Evolutionary conservation across 2,888 invertebrate genomes (phyloP).

Genomic region (Drosophila neutralis): DNA sequence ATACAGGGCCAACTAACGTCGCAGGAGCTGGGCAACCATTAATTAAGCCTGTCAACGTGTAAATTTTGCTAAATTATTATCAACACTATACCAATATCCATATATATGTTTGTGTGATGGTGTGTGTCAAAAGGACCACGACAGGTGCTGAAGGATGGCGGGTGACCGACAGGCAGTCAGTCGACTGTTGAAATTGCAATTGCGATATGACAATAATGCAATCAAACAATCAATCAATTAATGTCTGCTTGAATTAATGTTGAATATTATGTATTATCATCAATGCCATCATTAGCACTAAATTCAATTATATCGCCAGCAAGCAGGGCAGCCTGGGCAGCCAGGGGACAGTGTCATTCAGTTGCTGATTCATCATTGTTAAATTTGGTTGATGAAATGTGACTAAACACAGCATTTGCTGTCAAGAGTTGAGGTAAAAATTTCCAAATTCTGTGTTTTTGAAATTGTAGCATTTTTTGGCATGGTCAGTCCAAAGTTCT

Average conservation of each 20-base stretch:
- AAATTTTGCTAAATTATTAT: constrained; percentile 75
- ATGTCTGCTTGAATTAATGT: constrained; percentile 74
- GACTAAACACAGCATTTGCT: constrained; percentile 11
- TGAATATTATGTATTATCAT: constrained; percentile 73
- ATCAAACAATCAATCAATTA: constrained; percentile 81
- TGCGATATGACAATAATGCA: constrained; percentile 79
- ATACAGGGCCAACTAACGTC: constrained; percentile 5
- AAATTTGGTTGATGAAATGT: constrained; percentile 11
- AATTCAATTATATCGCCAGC: constrained; percentile 67
- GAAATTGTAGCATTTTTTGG: not conserved
- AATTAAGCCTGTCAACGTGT: constrained; percentile 74
- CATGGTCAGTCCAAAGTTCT: constrained; percentile 15
- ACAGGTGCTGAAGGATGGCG: constrained; percentile 16
- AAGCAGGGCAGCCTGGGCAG: constrained; percentile 1
- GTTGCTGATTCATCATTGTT: constrained; percentile 70
- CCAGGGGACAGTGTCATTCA: constrained; percentile 6
- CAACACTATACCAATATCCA: constrained; percentile 35
- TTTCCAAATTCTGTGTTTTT: constrained; percentile 14
- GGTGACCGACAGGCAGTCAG: not conserved
- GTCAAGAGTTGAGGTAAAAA: constrained; percentile 1
- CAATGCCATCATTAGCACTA: constrained; percentile 79
- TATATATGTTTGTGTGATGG: not conserved
- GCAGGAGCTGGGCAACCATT: constrained; percentile 45
- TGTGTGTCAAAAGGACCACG: constrained; percentile 12
- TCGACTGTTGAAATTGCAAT: constrained; percentile 60